Percentiles rank a stretch among this genome's conserved stretches.
Evolutionary conservation across 2,797 vertebrate species (phyloP).

Genomic region (Orientallactaga sibirica): DNA sequence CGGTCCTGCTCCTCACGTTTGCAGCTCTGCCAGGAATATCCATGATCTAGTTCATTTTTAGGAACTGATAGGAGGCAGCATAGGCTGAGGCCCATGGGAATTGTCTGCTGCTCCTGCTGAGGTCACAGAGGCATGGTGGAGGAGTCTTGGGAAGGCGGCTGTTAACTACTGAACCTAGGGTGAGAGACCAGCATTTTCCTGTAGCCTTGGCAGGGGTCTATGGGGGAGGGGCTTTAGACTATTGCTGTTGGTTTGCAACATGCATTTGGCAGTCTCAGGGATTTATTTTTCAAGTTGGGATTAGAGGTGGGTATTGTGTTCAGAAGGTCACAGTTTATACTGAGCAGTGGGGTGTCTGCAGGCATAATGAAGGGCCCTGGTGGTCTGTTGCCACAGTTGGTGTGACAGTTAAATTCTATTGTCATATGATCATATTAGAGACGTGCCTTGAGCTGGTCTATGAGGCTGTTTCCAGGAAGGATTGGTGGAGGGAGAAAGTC

Average conservation of each 20-base stretch:
- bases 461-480: too few relatives aligned
- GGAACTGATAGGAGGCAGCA: too few relatives aligned
- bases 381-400: background rate
- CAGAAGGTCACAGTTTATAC: background rate
- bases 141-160: background rate
- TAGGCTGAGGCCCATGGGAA: background rate
- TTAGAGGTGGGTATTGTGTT: background rate
- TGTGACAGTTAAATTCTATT: too few relatives aligned
- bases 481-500: too few relatives aligned
- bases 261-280: accelerated
- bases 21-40: background rate
- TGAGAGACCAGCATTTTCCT: background rate
- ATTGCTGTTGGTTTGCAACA: background rate
- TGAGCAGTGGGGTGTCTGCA: background rate
- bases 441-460: too few relatives aligned
- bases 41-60: background rate
- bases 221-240: too few relatives aligned
- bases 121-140: background rate
- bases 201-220: background rate
- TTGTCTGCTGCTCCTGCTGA: background rate
- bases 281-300: background rate
- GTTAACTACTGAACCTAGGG: background rate
- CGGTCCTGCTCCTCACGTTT: background rate
- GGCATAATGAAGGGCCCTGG: background rate
- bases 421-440: too few relatives aligned